Percentiles rank a stretch among this genome's conserved stretches.
Conservation (phyloP, 2,113 vertebrate genomes). For the Rostratula benghalensis region DNA sequence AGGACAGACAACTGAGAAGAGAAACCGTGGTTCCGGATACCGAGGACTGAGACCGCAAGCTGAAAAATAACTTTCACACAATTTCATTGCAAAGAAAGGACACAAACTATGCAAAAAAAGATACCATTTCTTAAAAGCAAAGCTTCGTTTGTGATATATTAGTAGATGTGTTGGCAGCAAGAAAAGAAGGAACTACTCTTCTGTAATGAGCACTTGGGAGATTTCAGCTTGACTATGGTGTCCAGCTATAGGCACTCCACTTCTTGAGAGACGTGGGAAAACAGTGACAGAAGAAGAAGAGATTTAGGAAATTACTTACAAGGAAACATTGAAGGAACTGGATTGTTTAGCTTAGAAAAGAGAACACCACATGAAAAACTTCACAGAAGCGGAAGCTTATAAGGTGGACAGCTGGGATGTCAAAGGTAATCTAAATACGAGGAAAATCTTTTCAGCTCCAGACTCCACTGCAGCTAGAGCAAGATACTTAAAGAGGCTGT, state of each 20-base stretch:
- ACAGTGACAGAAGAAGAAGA: neutral
- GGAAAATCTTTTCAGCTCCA: constrained; percentile 28
- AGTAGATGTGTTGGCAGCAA: neutral
- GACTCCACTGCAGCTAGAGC: constrained; percentile 13
- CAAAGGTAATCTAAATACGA: constrained; percentile 45
- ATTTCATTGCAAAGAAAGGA: neutral
- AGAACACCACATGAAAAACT: constrained; percentile 4
- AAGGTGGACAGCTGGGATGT: constrained; percentile 33
- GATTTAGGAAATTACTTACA: constrained; percentile 12
- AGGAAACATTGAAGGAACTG: neutral
- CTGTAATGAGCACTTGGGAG: neutral
- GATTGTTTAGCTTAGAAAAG: constrained; percentile 45
- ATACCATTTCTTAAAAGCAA: neutral
- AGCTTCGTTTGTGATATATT: neutral
- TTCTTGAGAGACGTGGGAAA: constrained; percentile 8
- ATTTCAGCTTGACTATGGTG: neutral
- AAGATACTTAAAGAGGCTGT: constrained; percentile 19
- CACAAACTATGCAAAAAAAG: neutral
- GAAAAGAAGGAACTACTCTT: neutral
- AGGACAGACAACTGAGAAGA: neutral
- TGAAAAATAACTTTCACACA: neutral
- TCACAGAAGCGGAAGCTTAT: constrained; percentile 2
- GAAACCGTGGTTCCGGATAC: neutral
- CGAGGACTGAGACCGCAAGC: neutral
- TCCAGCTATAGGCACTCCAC: neutral